phyloP scores from a whole-genome alignment of 2,113 vertebrate genomes.

The Anseranas semipalmata region DNA sequence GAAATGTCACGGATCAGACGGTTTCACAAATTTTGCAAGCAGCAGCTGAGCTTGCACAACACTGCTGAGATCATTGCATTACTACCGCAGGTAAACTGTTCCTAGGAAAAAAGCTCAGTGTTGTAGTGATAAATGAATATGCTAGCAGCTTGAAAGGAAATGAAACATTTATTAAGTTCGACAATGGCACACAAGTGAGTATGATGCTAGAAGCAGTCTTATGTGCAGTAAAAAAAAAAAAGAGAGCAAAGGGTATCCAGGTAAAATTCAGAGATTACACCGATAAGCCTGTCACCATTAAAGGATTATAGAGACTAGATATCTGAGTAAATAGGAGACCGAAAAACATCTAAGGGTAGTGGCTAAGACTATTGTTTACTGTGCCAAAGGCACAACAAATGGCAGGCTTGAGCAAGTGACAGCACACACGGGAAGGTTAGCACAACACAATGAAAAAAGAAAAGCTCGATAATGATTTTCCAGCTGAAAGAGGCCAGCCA shows the following conservation, averaged over 20 bases:
- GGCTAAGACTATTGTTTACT: not conserved
- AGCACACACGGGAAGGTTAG: not conserved
- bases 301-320: not conserved
- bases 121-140: not conserved
- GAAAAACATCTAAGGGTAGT: not conserved
- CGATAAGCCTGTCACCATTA: not conserved
- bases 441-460: not conserved
- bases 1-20: not conserved
- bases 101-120: not conserved
- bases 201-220: not conserved
- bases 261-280: not conserved
- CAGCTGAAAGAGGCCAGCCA: not conserved
- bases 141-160: not conserved
- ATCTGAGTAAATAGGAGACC: not conserved
- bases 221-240: not conserved
- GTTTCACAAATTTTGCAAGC: not conserved
- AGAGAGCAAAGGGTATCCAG: not conserved
- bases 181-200: not conserved
- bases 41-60: not conserved
- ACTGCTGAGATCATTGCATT: accelerated
- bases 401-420: not conserved
- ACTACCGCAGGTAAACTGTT: not conserved
- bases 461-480: not conserved
- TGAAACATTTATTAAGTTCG: not conserved
- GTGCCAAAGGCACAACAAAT: not conserved